A percentile compares a stretch with the other conserved stretches of the same genome.
Conservation (phyloP, 2,113 vertebrate species). For the Lichenostomus cassidix region DNA sequence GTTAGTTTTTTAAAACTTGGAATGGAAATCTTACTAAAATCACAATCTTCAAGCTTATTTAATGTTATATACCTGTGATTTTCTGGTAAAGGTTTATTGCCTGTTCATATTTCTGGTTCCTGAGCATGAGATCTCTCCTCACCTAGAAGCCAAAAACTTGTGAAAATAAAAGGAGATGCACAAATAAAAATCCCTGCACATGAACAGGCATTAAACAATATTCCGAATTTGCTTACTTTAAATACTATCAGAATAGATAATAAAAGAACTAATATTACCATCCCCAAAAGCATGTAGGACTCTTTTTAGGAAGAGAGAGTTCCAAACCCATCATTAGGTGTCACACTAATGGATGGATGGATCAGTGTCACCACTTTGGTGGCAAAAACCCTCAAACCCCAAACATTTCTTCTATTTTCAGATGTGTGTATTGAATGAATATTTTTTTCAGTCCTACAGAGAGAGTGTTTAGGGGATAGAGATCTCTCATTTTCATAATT, state of each 20-base stretch:
- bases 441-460: not conserved
- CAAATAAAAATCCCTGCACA: not conserved
- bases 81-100: conserved; percentile 57
- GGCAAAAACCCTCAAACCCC: not conserved
- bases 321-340: not conserved
- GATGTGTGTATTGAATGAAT: accelerated
- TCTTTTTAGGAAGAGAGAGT: not conserved
- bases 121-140: conserved; percentile 72
- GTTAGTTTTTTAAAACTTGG: not conserved
- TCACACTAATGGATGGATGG: not conserved
- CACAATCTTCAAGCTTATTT: not conserved
- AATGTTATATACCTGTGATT: conserved; percentile 31
- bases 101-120: conserved; percentile 67
- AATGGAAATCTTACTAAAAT: not conserved
- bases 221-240: not conserved
- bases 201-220: not conserved
- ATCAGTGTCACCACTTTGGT: not conserved
- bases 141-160: conserved; percentile 14
- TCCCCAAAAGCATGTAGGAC: not conserved
- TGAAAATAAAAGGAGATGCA: not conserved
- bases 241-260: not conserved
- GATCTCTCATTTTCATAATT: not conserved
- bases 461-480: not conserved
- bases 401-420: not conserved
- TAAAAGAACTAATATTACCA: not conserved